Percentiles rank a stretch among this genome's conserved stretches.
phyloP scores from a whole-genome alignment of 2,888 invertebrate species.

The Xanthorhoe designata region DNA sequence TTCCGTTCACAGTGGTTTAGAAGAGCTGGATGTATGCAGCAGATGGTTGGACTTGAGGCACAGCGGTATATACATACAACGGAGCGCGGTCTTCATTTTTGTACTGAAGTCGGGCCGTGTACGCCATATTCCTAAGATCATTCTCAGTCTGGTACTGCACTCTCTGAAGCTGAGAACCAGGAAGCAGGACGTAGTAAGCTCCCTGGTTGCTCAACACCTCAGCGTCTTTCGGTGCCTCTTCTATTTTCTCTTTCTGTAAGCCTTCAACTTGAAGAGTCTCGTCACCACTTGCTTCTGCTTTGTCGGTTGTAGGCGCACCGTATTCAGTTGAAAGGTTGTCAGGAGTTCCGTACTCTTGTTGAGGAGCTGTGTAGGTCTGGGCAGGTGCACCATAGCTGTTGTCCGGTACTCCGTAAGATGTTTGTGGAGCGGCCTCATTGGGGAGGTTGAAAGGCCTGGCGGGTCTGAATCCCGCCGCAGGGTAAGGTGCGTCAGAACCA shows the following conservation, averaged over 20 bases:
- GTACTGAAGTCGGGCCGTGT: constrained; percentile 87
- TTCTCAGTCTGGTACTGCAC: constrained; percentile 86
- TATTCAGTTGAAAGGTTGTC: constrained; percentile 44
- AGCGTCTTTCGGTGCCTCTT: constrained; percentile 61
- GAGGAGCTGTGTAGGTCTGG: constrained; percentile 63
- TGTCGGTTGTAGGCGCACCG: constrained; percentile 48
- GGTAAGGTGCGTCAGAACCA: constrained; percentile 65
- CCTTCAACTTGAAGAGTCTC: constrained; percentile 44
- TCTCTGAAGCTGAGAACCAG: constrained; percentile 86
- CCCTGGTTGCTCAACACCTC: constrained; percentile 78
- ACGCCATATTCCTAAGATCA: constrained; percentile 86
- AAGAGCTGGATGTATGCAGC: constrained; percentile 53
- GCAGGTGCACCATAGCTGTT: constrained; percentile 75
- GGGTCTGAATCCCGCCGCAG: constrained; percentile 73
- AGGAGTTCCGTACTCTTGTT: constrained; percentile 57
- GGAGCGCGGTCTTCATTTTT: constrained; percentile 87
- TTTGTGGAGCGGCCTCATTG: constrained; percentile 61
- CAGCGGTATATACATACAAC: constrained; percentile 85
- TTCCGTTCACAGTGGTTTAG: constrained; percentile 37
- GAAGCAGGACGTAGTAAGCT: constrained; percentile 88
- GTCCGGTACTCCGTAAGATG: constrained; percentile 73
- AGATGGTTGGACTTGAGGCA: constrained; percentile 64
- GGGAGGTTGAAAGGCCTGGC: constrained; percentile 71
- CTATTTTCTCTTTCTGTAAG: constrained; percentile 58
- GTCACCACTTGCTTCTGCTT: constrained; percentile 36